A percentile compares a stretch with the other conserved stretches of the same genome.
These are phyloP conservation scores for Sturmia bella DNA, from an alignment of 2,888 invertebrate species.

Conservation along the genomic window DNA sequence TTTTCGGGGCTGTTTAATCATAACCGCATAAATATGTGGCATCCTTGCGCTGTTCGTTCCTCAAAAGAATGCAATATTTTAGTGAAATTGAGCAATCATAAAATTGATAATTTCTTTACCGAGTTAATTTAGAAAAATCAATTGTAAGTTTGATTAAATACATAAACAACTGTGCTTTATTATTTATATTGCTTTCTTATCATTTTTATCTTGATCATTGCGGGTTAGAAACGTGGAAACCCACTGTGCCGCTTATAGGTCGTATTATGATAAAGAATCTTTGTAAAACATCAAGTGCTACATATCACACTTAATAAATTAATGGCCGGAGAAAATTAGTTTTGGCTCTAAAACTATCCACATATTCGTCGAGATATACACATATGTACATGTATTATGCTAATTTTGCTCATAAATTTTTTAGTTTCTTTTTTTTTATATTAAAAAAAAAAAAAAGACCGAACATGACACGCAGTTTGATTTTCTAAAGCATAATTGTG, in stretches of 20 bases:
- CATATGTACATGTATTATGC: too few relatives aligned
- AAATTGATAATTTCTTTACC: too few relatives aligned
- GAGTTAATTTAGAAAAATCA: too few relatives aligned
- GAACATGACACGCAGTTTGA: constrained; percentile 18
- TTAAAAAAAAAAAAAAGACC: constrained; percentile 21
- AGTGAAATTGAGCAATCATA: too few relatives aligned
- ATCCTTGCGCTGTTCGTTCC: too few relatives aligned
- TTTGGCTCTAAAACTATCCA: too few relatives aligned
- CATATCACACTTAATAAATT: constrained; percentile 68
- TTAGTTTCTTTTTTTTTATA: neutral
- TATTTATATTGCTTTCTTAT: neutral
- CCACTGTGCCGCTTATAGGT: constrained; percentile 41
- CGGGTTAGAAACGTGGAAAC: constrained; percentile 16
- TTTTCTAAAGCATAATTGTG: constrained; percentile 21
- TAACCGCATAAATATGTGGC: too few relatives aligned
- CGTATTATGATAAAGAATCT: constrained; percentile 18
- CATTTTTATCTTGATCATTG: neutral
- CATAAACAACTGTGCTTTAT: constrained; percentile 12
- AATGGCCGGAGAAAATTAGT: neutral
- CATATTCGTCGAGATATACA: too few relatives aligned
- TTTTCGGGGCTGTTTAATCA: too few relatives aligned
- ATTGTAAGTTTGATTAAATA: neutral
- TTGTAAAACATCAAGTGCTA: constrained; percentile 44
- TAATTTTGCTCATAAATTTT: constrained; percentile 36
- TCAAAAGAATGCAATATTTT: too few relatives aligned